Evolutionary conservation across 1,140 invertebrate genomes (phyloP), one percentile per base, ranked within the genome.

Genomic region (Ruditapes philippinarum): DNA sequence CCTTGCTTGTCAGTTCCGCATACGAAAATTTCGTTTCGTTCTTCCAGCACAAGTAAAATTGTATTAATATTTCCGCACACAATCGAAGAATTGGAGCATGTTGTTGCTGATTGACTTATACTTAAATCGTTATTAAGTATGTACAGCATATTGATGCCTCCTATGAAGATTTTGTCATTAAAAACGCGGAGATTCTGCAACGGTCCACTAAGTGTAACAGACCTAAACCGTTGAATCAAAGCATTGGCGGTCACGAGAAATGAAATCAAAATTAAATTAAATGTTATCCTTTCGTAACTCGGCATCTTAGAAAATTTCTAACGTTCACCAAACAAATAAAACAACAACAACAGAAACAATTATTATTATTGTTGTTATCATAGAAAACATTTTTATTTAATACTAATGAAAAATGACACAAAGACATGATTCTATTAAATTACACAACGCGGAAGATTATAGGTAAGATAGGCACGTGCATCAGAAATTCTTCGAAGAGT

Each of bases 1-100:
- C n/a, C n/a, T 25, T n/a, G n/a, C n/a, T 80, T 80, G 19, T 51
- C 78, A 4, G 78, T 57, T 60, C 78, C 78, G 38, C 78, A 80
- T 25, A 25, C 14, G 9, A 80, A 3, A 31, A 80, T 31, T 60
- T 80, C n/a, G 0, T 80, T 54, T 19, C 31, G 2, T 33, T 33
- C 9, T 19, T 60, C 38, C 57, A 60, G 0, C 7, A 80, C 25
- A 3, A 80, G 31, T 33, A 80, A 54, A 14, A 80, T 12, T 40
- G 57, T 7, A 38, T 80, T 80, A 3, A 60, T 28, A 60, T 80
- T 80, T 31, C 22, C 51, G n/a, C 78, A 80, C 1, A 1, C 5
- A 5, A 25, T 57, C 17, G 12, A 0, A 0, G n/a, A 7, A 60
- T n/a, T 40, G 11, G 5, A 36, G 51, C 78, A 80, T 1, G 78